Evolutionary conservation across 2,113 vertebrate species (phyloP).

Genomic region (Melanotaenia duboulayi): DNA sequence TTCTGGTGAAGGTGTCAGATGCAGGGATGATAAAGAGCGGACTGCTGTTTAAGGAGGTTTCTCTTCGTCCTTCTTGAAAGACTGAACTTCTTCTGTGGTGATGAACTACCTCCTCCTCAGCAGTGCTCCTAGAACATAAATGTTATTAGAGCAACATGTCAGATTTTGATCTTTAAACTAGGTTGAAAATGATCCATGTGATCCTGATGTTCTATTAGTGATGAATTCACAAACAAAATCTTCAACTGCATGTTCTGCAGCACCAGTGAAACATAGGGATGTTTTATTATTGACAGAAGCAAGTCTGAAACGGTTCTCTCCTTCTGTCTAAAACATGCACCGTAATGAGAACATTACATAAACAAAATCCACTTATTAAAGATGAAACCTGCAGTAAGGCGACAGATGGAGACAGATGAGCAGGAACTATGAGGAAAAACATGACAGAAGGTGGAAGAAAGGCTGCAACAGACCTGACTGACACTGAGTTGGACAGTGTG

Average conservation of each 20-base stretch:
- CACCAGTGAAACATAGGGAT: slow-evolving; percentile 8
- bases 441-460: too few species aligned
- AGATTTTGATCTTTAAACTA: not conserved
- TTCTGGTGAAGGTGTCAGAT: slow-evolving; percentile 61
- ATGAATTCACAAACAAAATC: slow-evolving; percentile 24
- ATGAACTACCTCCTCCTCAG: not conserved
- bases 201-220: not conserved
- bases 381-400: not conserved
- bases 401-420: not conserved
- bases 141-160: not conserved
- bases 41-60: not conserved
- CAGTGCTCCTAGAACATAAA: slow-evolving; percentile 21
- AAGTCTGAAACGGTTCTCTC: not conserved
- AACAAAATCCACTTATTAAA: not conserved
- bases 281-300: not conserved
- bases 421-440: not conserved
- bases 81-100: not conserved
- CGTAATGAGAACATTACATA: too few species aligned
- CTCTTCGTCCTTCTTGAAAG: not conserved
- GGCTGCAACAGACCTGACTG: too few species aligned
- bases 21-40: slow-evolving; percentile 8
- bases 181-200: slow-evolving; percentile 2
- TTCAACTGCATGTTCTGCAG: too few species aligned
- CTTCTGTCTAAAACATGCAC: not conserved
- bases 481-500: too few species aligned